Conservation (phyloP, 2,888 invertebrate genomes). For the Sylvicola fuscatus region DNA sequence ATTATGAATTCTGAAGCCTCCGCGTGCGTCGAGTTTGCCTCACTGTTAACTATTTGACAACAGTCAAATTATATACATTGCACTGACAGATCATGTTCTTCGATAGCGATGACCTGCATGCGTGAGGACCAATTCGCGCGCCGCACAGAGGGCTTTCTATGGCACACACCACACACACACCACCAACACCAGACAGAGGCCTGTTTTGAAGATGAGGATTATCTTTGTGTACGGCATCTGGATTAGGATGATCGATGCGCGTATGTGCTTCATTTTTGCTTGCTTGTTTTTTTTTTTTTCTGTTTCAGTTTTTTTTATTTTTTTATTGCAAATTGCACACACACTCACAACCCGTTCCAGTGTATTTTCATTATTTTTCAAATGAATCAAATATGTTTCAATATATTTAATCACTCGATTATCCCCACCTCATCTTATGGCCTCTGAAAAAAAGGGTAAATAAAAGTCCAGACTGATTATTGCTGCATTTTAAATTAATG, state of each 20-base stretch:
- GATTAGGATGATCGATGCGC: not conserved
- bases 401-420: slow-evolving; percentile 11
- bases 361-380: not conserved
- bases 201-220: slow-evolving; percentile 1
- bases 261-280: slow-evolving; percentile 2
- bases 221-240: not conserved
- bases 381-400: not conserved
- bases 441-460: slow-evolving; percentile 54
- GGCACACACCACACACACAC: no score
- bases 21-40: no score
- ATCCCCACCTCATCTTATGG: slow-evolving; percentile 44
- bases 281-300: not conserved
- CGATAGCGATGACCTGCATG: no score
- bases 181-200: no score
- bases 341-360: slow-evolving; percentile 3
- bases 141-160: no score
- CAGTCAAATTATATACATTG: no score
- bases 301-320: not conserved
- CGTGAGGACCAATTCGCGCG: no score
- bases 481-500: slow-evolving; percentile 4
- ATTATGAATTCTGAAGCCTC: no score
- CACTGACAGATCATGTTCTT: no score
- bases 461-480: slow-evolving; percentile 28
- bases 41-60: no score
- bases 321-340: slow-evolving; percentile 1